Evolutionary conservation across 2,888 invertebrate species (phyloP).

Genomic region (Fragum whitleyi): DNA sequence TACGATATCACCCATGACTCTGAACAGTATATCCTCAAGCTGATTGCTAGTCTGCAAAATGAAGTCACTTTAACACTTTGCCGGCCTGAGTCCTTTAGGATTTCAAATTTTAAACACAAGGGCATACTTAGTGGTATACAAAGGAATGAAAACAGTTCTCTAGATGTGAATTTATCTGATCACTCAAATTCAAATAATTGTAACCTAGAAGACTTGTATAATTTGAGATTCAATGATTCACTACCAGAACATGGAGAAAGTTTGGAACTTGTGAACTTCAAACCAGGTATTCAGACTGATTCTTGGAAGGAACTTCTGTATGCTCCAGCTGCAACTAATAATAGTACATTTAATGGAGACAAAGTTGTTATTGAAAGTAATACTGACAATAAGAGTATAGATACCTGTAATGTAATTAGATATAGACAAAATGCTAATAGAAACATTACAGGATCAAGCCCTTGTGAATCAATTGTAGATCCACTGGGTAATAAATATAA

Average conservation of each 20-base stretch:
- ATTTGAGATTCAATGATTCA: not conserved
- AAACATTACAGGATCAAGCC: conserved; percentile 3
- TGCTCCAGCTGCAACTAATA: not conserved
- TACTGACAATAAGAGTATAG: not conserved
- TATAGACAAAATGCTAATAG: not conserved
- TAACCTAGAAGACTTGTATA: not conserved
- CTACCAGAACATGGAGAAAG: not conserved
- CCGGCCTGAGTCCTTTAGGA: conserved; percentile 5
- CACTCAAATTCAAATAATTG: not conserved
- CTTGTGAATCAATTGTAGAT: not conserved
- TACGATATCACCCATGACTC: conserved; percentile 28
- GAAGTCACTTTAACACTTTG: conserved; percentile 9
- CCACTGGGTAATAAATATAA: not conserved
- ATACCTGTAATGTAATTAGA: not conserved
- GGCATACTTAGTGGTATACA: no score
- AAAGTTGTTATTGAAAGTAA: not conserved
- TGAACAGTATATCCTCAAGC: conserved; percentile 21
- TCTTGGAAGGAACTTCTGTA: not conserved
- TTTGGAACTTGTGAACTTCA: not conserved
- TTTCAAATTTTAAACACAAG: not conserved
- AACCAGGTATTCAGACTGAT: not conserved
- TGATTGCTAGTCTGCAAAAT: conserved; percentile 10
- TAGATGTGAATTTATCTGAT: not conserved
- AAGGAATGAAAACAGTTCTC: not conserved
- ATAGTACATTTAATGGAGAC: not conserved